phyloP scores from a whole-genome alignment of 2,113 vertebrate species.

The Chionodraco myersi region DNA sequence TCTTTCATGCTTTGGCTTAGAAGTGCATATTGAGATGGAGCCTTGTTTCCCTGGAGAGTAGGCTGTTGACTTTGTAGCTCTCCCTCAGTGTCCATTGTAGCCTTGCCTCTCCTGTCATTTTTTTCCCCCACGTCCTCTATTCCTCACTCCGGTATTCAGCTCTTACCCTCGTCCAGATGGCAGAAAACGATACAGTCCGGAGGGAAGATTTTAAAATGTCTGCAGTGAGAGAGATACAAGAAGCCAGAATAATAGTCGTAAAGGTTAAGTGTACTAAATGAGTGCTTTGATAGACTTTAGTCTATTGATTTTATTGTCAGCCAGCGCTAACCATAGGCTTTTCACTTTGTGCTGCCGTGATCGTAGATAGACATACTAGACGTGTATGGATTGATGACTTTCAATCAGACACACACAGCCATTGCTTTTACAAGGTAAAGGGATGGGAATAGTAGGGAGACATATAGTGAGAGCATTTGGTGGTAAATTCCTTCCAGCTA shows the following conservation, averaged over 20 bases:
- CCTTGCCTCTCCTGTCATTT: conserved; percentile 26
- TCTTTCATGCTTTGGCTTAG: conserved; percentile 76
- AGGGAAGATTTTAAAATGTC: conserved; percentile 54
- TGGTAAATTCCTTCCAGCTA: background rate
- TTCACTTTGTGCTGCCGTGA: conserved; percentile 8
- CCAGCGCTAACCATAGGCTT: conserved; percentile 16
- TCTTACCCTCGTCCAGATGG: conserved; percentile 35
- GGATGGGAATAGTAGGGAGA: too few species aligned
- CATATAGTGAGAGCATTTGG: background rate
- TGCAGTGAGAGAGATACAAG: conserved; percentile 42
- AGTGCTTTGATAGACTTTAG: conserved; percentile 68
- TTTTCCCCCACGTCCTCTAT: background rate
- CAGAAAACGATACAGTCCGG: conserved; percentile 34
- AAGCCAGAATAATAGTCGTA: conserved; percentile 44
- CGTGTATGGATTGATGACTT: background rate
- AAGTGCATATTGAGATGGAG: conserved; percentile 67
- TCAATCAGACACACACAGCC: background rate
- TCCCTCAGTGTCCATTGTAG: conserved; percentile 43
- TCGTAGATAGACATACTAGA: conserved; percentile 2
- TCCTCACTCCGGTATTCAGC: conserved; percentile 4
- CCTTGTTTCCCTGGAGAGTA: conserved; percentile 62
- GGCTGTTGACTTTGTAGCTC: conserved; percentile 68
- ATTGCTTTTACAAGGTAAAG: conserved; percentile 13
- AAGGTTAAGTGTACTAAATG: conserved; percentile 69
- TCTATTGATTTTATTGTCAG: conserved; percentile 68